Base-by-base conservation (phyloP, 2,797 vertebrate genomes). In the Pyrrhura leucotis region DNA sequence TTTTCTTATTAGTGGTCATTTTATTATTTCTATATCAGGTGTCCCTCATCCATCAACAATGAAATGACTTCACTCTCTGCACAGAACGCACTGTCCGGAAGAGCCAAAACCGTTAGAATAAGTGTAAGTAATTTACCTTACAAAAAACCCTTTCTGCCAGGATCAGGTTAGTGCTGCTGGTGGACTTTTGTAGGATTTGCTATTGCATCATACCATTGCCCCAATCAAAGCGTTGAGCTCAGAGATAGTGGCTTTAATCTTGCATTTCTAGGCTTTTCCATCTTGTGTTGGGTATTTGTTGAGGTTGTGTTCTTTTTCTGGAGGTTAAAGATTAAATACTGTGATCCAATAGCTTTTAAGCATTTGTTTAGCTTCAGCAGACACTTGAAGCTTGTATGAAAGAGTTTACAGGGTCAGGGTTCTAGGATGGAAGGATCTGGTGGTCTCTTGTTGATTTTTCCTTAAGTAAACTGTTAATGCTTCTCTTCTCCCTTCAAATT, bases 71-170 rank as follows among this genome's bases (percentile, higher is more conserved):
- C 93, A 85, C 40, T 92, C 67, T 96, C 95, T 42, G 59, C 85
- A 75, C 86, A 58, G 82, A 97, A 77, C 91, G 53, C 69, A 9
- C 75, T 48, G 59, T 95, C 94, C 47, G 92, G 95, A 76, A 97
- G 88, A 88, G 10, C 68, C 19, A 96, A 97, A 65, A 83, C 50
- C 39, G 31, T 97, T 53, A 96, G 78, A 29, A 66, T 95, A 76
- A 84, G 96, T 93, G 98, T 98, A 98, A 95, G 98, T 98, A 95
- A 40, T 28, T 35, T 62, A 29, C 10, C 11, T 16, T 84, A 45
- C 69, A 11, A 53, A 37, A 85, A 83, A 44, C 4, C 9, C 28
- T 37, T 48, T 61, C 29, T 90, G 48, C 19, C 33, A 31, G 7
- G 21, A 15, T 86, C 29, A 28, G 16, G 25, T 65, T 23, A 37